phyloP scores from a whole-genome alignment of 2,113 vertebrate species.

The Sapajus apella region DNA sequence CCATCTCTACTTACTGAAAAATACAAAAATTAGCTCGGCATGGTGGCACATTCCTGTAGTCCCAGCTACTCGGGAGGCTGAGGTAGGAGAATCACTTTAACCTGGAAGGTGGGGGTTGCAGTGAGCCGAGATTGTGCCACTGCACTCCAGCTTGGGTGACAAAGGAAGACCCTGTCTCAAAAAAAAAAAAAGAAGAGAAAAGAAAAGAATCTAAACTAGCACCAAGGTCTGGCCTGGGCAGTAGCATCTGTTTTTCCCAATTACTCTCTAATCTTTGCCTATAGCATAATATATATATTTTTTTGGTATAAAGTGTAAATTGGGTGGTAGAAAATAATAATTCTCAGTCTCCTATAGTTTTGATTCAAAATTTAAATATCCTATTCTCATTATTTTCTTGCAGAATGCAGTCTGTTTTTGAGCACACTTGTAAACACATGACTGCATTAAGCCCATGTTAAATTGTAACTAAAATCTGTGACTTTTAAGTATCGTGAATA shows the following conservation, averaged over 20 bases:
- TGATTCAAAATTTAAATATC: neutral
- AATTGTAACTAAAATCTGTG: slow-evolving; percentile 20
- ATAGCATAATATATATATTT: neutral
- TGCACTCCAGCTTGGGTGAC: too few relatives aligned
- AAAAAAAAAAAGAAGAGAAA: too few relatives aligned
- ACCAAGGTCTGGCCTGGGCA: neutral
- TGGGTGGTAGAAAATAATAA: neutral
- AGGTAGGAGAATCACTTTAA: too few relatives aligned
- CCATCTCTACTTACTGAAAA: too few relatives aligned
- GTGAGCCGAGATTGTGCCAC: too few relatives aligned
- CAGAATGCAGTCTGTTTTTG: neutral
- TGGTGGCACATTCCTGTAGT: too few relatives aligned
- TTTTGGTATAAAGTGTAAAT: slow-evolving; percentile 18
- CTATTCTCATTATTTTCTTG: neutral
- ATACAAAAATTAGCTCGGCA: too few relatives aligned
- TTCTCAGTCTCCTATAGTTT: neutral
- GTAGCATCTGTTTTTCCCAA: neutral
- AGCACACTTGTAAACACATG: neutral
- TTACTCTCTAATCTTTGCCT: neutral
- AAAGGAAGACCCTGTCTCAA: too few relatives aligned
- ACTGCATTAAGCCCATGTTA: neutral
- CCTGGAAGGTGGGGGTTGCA: too few relatives aligned
- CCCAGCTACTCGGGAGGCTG: too few relatives aligned
- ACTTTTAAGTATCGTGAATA: slow-evolving; percentile 31
- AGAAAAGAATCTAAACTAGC: neutral